A percentile compares a stretch with the other conserved stretches of the same genome.
Conservation (phyloP, 2,888 invertebrate species). For the Scaptomyza caliginosa region DNA sequence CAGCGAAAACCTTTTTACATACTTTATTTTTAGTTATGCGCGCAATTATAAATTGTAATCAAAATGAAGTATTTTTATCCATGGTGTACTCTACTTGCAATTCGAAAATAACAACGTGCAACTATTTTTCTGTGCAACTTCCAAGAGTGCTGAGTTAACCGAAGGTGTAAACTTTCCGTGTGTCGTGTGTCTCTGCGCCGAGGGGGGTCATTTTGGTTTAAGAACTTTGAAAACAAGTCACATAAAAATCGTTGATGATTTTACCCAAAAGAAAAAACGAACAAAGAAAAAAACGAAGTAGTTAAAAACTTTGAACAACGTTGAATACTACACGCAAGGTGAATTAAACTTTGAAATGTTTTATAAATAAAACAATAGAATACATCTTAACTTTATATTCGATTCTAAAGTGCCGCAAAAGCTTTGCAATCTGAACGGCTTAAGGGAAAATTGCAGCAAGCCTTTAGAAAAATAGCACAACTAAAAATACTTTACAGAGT, state of each 20-base stretch:
- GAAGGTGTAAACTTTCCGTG: constrained; percentile 45
- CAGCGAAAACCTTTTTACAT: constrained; percentile 27
- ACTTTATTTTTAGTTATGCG: constrained; percentile 13
- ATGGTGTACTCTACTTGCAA: constrained; percentile 1
- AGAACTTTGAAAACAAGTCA: constrained; percentile 53
- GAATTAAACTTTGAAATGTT: constrained; percentile 7
- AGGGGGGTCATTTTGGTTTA: constrained; percentile 3
- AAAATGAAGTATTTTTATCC: constrained; percentile 24
- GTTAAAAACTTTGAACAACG: constrained; percentile 36
- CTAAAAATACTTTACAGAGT: not conserved
- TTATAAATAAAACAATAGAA: constrained; percentile 2
- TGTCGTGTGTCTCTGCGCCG: not conserved
- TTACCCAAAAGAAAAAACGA: constrained; percentile 20
- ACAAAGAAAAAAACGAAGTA: constrained; percentile 25
- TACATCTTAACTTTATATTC: too few species aligned
- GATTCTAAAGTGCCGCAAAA: constrained; percentile 18
- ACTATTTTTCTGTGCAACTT: not conserved
- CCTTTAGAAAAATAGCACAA: constrained; percentile 1
- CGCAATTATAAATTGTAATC: constrained; percentile 52
- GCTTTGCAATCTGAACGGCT: constrained; percentile 7
- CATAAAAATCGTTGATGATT: constrained; percentile 56
- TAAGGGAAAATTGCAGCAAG: not conserved
- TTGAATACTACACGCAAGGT: constrained; percentile 30
- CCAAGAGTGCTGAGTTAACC: constrained; percentile 11
- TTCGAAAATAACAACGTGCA: constrained; percentile 13